Evolutionary conservation across 1,140 invertebrate species (phyloP).

Genomic region (Macrotrachela quadricornifera): DNA sequence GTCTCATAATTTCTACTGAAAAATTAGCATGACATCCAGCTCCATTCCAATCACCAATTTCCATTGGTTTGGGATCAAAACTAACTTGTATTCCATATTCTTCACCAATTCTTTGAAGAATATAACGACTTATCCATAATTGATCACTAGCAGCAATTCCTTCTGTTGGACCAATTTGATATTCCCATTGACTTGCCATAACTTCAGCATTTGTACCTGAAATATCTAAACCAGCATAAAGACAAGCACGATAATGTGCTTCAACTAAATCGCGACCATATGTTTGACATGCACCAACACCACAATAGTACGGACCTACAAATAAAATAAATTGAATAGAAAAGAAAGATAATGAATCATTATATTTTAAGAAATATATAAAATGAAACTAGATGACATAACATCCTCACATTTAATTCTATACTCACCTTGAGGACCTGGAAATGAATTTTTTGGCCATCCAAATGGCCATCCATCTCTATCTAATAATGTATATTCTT

Average conservation of each 20-base stretch:
- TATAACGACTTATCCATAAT: constrained; percentile 57
- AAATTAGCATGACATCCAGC: constrained; percentile 71
- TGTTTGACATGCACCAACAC: constrained; percentile 64
- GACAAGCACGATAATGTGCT: constrained; percentile 43
- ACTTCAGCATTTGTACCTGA: constrained; percentile 78
- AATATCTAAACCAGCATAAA: constrained; percentile 70
- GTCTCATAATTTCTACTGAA: constrained; percentile 64
- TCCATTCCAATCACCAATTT: constrained; percentile 68
- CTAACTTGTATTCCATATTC: constrained; percentile 67
- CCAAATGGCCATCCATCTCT: constrained; percentile 63
- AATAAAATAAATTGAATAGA: background rate
- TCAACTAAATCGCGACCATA: constrained; percentile 70
- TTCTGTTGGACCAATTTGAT: constrained; percentile 43
- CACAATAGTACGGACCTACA: constrained; percentile 62
- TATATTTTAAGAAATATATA: background rate
- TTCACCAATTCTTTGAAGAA: constrained; percentile 62
- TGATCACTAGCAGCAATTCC: constrained; percentile 66
- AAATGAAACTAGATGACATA: background rate
- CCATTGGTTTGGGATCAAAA: constrained; percentile 64
- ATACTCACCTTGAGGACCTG: constrained; percentile 53
- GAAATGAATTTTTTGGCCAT: constrained; percentile 72
- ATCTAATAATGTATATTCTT: constrained; percentile 77
- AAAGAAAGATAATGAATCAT: too few relatives aligned
- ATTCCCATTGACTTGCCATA: constrained; percentile 52
- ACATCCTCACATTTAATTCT: too few relatives aligned